These are phyloP conservation scores for Pomacea canaliculata DNA, from an alignment of 2,888 invertebrate genomes.

Conservation along the genomic window DNA sequence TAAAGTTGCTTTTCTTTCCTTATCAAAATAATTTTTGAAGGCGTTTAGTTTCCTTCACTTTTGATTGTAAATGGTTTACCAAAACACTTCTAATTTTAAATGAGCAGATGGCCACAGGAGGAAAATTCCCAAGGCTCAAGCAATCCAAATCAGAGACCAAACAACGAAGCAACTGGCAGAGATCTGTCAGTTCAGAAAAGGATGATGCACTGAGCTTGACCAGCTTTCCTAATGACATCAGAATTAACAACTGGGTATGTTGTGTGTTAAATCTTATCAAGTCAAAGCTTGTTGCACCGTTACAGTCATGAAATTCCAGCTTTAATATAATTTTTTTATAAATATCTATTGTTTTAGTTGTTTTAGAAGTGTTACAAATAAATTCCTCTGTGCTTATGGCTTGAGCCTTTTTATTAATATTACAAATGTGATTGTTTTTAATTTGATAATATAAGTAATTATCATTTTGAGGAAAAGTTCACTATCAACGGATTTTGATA, in stretches of 20 bases:
- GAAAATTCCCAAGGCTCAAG: conserved; percentile 29
- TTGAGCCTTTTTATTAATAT: too few species aligned
- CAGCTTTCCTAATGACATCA: conserved; percentile 59
- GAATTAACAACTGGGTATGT: conserved; percentile 65
- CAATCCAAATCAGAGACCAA: conserved; percentile 37
- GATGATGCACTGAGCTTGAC: conserved; percentile 59
- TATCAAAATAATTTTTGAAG: not conserved
- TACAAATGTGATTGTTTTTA: too few species aligned
- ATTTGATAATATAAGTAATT: too few species aligned
- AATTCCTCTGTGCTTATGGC: too few species aligned
- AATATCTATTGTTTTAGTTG: not conserved
- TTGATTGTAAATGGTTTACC: not conserved
- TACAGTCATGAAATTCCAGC: not conserved
- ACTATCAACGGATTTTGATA: too few species aligned
- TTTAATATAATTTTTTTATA: not conserved
- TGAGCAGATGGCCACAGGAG: conserved; percentile 39
- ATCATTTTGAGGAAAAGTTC: too few species aligned
- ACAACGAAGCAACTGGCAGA: conserved; percentile 52
- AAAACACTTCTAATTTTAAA: not conserved
- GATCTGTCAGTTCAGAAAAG: conserved; percentile 58
- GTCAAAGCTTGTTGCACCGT: not conserved
- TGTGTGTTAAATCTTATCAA: not conserved
- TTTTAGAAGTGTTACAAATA: too few species aligned
- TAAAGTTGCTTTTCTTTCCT: not conserved
- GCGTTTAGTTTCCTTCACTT: not conserved